A percentile compares a stretch with the other conserved stretches of the same genome.
Conservation (phyloP, 2,797 vertebrate genomes). For the Coluber constrictor region DNA sequence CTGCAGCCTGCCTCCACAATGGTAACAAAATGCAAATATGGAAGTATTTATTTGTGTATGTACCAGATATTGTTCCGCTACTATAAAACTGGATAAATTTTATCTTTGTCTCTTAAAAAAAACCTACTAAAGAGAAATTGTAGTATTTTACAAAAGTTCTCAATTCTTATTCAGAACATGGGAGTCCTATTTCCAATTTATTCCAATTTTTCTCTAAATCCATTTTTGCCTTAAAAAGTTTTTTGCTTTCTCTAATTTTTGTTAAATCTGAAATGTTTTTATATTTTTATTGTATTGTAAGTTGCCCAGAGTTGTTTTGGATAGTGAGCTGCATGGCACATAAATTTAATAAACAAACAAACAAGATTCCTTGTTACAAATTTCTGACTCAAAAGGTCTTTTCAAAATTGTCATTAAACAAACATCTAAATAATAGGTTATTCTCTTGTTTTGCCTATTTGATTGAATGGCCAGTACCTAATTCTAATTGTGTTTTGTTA, state of each 20-base stretch:
- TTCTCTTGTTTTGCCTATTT: background rate
- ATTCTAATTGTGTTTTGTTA: background rate
- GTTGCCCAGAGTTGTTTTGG: background rate
- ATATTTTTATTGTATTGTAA: background rate
- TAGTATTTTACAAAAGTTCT: background rate
- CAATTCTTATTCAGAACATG: background rate
- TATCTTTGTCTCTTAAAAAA: background rate
- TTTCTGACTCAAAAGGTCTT: background rate
- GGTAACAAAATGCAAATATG: background rate
- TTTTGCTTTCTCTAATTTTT: background rate
- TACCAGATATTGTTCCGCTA: background rate
- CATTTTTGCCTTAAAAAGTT: background rate
- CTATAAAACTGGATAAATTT: background rate
- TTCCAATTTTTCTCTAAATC: background rate
- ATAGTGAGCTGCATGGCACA: background rate
- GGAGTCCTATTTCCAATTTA: background rate
- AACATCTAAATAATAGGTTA: background rate
- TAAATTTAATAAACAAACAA: background rate
- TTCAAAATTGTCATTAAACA: background rate
- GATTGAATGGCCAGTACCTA: background rate
- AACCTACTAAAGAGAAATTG: background rate
- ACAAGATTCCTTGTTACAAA: constrained; percentile 12
- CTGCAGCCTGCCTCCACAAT: background rate
- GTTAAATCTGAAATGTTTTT: background rate
- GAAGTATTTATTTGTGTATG: background rate